Percentiles rank a stretch among this genome's conserved stretches.
These are phyloP conservation scores for Chymomyza costata DNA, from an alignment of 1,140 invertebrate genomes.

Conservation along the genomic window DNA sequence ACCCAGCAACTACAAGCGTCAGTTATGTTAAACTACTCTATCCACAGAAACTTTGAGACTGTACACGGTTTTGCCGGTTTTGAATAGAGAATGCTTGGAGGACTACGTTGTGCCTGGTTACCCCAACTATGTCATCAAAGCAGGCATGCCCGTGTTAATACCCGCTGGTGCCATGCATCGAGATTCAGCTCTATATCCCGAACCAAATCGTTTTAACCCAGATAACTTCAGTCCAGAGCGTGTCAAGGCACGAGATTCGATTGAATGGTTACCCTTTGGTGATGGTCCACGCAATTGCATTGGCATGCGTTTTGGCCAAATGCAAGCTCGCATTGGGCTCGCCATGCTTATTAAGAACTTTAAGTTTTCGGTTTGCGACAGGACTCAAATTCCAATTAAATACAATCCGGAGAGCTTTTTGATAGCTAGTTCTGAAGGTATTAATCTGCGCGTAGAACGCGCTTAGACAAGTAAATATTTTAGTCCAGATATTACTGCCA, in stretches of 20 bases:
- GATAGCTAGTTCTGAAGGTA: slow-evolving; percentile 40
- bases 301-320: slow-evolving; percentile 80
- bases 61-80: slow-evolving; percentile 73
- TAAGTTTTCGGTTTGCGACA: slow-evolving; percentile 58
- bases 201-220: slow-evolving; percentile 81
- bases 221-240: slow-evolving; percentile 80
- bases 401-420: slow-evolving; percentile 42
- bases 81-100: slow-evolving; percentile 72
- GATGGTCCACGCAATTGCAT: slow-evolving; percentile 72
- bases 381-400: slow-evolving; percentile 54
- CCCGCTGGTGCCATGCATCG: slow-evolving; percentile 62
- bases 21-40: no score
- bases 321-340: slow-evolving; percentile 79
- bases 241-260: slow-evolving; percentile 71
- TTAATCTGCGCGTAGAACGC: slow-evolving; percentile 46
- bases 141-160: slow-evolving; percentile 52
- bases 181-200: slow-evolving; percentile 76
- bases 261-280: slow-evolving; percentile 80
- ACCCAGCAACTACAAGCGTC: no score
- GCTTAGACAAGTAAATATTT: no score
- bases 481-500: not conserved
- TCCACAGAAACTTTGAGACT: slow-evolving; percentile 65
- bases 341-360: slow-evolving; percentile 69
- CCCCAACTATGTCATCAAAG: slow-evolving; percentile 62
- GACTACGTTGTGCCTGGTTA: slow-evolving; percentile 74